Conservation (phyloP, 2,888 invertebrate genomes). For the Gandaritis pyraliata region DNA sequence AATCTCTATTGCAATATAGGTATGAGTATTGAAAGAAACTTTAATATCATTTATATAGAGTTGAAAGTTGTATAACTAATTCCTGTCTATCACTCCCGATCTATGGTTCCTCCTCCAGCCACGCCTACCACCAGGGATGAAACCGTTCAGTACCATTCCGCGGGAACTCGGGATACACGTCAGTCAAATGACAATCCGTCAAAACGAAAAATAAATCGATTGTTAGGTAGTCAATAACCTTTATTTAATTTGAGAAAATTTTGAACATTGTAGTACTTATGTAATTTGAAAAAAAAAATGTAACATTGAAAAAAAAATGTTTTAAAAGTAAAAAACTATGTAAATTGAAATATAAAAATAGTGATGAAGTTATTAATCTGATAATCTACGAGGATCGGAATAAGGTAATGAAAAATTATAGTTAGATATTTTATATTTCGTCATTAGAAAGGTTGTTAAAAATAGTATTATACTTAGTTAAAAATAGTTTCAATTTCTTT, state of each 20-base stretch:
- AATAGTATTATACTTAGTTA: no score
- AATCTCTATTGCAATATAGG: background rate
- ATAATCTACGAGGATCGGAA: background rate
- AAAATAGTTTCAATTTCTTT: no score
- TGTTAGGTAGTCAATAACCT: constrained; percentile 7
- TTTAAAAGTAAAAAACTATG: no score
- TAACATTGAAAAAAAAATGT: no score
- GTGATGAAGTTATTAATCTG: background rate
- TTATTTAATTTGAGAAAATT: constrained; percentile 1
- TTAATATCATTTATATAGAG: background rate
- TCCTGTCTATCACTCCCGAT: background rate
- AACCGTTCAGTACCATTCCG: constrained; percentile 28
- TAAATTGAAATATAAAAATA: no score
- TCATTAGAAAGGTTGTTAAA: no score
- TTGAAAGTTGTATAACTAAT: background rate
- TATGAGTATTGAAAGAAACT: background rate
- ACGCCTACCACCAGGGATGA: constrained; percentile 14
- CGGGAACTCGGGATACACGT: constrained; percentile 30
- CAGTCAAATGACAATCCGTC: constrained; percentile 20
- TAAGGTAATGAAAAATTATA: background rate
- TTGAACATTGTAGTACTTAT: no score
- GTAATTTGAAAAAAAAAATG: no score
- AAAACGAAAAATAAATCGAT: background rate
- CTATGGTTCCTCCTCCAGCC: constrained; percentile 8
- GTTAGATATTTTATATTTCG: background rate